Evolutionary conservation across 2,888 invertebrate genomes (phyloP).

Genomic region (Lapara coniferarum): DNA sequence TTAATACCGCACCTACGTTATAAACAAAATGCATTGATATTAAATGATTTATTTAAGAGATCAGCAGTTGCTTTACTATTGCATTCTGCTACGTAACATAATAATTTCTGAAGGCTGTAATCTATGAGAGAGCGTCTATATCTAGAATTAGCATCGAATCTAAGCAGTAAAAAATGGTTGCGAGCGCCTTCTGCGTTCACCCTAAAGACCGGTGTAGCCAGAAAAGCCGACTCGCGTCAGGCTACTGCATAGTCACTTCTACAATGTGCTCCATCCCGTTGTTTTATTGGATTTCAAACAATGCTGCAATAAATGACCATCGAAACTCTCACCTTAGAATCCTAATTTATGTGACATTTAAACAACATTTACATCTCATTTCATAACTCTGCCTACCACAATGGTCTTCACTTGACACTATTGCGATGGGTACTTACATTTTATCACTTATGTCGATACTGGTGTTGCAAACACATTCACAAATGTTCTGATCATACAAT

Average conservation of each 20-base stretch:
- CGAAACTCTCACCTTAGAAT: neutral
- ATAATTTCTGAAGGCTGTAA: too few species aligned
- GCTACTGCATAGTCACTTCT: too few species aligned
- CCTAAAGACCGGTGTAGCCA: too few species aligned
- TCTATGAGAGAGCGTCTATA: too few species aligned
- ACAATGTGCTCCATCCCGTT: too few species aligned
- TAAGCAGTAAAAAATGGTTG: too few species aligned
- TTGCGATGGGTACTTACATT: conserved; percentile 32
- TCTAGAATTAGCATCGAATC: too few species aligned
- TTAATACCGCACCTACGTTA: neutral
- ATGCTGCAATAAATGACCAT: neutral
- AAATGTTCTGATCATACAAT: neutral
- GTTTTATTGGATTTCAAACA: neutral
- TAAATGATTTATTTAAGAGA: neutral
- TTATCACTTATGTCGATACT: conserved; percentile 13
- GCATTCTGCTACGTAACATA: neutral
- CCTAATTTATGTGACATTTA: conserved; percentile 17
- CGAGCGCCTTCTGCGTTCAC: too few species aligned
- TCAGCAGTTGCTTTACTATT: neutral
- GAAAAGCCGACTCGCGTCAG: too few species aligned
- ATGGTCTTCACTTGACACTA: conserved; percentile 34
- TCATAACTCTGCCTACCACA: conserved; percentile 29
- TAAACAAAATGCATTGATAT: neutral
- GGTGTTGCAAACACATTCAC: neutral
- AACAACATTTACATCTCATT: conserved; percentile 23